A percentile compares a stretch with the other conserved stretches of the same genome.
phyloP scores from a whole-genome alignment of 2,797 vertebrate species.

The Phoeniculus purpureus region DNA sequence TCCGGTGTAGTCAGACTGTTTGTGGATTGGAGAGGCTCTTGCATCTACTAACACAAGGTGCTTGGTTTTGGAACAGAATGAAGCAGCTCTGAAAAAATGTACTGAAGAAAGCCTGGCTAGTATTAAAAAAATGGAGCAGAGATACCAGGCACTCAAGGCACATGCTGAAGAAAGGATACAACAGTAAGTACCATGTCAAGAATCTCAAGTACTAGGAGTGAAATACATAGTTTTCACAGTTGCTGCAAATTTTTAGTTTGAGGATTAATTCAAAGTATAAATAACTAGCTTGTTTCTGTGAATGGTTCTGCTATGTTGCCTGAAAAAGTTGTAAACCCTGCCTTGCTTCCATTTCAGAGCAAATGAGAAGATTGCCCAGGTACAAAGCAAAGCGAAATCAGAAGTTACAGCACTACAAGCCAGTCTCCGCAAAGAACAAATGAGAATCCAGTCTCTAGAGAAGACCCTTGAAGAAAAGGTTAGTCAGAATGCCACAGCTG shows the following conservation, averaged over 20 bases:
- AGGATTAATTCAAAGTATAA: neutral
- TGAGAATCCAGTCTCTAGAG: conserved; percentile 89
- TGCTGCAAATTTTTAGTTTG: neutral
- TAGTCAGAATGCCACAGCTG: neutral
- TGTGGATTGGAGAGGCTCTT: neutral
- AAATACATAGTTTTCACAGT: neutral
- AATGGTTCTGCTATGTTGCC: neutral
- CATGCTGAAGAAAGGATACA: conserved; percentile 92
- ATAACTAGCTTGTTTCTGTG: neutral
- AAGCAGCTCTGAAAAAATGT: conserved; percentile 89
- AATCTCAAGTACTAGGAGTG: neutral
- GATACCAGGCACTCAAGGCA: conserved; percentile 91
- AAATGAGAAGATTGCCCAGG: conserved; percentile 87
- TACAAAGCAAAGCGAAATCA: conserved; percentile 82
- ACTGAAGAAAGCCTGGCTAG: conserved; percentile 85
- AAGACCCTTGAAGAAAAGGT: conserved; percentile 92
- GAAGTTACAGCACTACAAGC: conserved; percentile 85
- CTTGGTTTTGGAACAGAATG: conserved; percentile 81
- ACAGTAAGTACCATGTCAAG: conserved; percentile 77
- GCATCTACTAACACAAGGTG: neutral
- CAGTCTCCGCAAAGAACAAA: conserved; percentile 87
- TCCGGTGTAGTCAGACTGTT: neutral
- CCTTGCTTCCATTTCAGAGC: conserved; percentile 77
- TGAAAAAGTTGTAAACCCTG: neutral
- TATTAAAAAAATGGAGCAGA: conserved; percentile 88